These are phyloP conservation scores for Tetragonisca angustula DNA, from an alignment of 2,888 invertebrate species.

Conservation along the genomic window DNA sequence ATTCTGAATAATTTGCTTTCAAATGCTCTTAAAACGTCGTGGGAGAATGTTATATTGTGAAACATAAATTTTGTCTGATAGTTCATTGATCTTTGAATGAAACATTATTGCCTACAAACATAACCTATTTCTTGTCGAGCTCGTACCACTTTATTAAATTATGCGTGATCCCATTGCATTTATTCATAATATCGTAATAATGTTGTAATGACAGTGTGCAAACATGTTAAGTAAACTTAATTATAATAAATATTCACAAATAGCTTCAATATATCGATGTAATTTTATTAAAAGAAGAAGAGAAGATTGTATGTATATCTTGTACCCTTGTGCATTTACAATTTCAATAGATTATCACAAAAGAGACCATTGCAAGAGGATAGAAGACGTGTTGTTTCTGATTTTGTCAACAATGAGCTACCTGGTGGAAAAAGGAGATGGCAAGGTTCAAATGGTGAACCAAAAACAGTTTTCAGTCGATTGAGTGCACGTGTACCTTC, in stretches of 20 bases:
- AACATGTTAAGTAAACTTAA: neutral
- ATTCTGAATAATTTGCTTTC: constrained; percentile 3
- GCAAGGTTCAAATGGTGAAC: constrained; percentile 78
- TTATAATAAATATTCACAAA: neutral
- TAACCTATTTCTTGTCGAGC: constrained; percentile 48
- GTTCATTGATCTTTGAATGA: constrained; percentile 12
- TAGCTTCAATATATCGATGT: neutral
- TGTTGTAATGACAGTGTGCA: neutral
- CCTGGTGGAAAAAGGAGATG: constrained; percentile 78
- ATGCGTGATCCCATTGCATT: neutral
- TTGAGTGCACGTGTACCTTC: constrained; percentile 82
- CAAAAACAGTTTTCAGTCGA: constrained; percentile 83
- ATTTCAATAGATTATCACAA: constrained; percentile 73
- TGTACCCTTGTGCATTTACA: neutral
- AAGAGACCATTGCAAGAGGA: constrained; percentile 81
- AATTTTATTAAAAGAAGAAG: neutral
- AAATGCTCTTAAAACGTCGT: neutral
- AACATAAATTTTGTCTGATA: neutral
- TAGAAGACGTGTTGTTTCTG: constrained; percentile 76
- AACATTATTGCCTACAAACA: constrained; percentile 44
- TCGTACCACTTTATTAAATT: constrained; percentile 1
- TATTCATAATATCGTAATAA: neutral
- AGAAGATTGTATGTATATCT: neutral
- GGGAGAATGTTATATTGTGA: neutral
- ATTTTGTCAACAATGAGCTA: constrained; percentile 79